phyloP scores from a whole-genome alignment of 2,888 invertebrate genomes.

The Strigamia maritima region DNA sequence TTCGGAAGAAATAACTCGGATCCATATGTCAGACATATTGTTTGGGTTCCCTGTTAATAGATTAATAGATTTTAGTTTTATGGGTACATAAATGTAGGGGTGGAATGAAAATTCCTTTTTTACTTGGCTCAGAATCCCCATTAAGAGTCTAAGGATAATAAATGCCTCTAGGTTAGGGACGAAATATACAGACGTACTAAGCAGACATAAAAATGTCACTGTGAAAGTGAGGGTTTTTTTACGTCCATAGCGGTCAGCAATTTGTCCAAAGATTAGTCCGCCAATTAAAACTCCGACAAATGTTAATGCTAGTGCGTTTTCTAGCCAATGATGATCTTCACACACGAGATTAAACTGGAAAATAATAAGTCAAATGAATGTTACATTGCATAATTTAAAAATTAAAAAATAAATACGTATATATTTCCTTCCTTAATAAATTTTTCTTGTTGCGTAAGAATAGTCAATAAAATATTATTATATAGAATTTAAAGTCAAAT shows the following conservation, averaged over 20 bases:
- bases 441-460: neutral
- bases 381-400: too few species aligned
- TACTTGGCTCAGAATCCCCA: constrained; percentile 37
- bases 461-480: neutral
- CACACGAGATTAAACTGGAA: constrained; percentile 36
- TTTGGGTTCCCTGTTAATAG: constrained; percentile 19
- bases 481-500: neutral
- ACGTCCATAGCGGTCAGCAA: constrained; percentile 37
- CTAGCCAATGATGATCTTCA: neutral
- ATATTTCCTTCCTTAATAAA: neutral
- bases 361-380: neutral
- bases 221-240: neutral
- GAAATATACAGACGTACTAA: constrained; percentile 18
- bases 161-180: constrained; percentile 12
- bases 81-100: neutral
- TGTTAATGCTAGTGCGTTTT: neutral
- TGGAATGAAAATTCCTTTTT: neutral
- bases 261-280: constrained; percentile 27
- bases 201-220: neutral
- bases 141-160: neutral
- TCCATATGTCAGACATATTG: constrained; percentile 22
- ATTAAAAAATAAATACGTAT: too few species aligned
- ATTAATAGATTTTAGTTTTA: neutral
- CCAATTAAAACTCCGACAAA: constrained; percentile 36
- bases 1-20: constrained; percentile 31